phyloP scores from a whole-genome alignment of 2,888 invertebrate genomes.

The Agelastica alni region DNA sequence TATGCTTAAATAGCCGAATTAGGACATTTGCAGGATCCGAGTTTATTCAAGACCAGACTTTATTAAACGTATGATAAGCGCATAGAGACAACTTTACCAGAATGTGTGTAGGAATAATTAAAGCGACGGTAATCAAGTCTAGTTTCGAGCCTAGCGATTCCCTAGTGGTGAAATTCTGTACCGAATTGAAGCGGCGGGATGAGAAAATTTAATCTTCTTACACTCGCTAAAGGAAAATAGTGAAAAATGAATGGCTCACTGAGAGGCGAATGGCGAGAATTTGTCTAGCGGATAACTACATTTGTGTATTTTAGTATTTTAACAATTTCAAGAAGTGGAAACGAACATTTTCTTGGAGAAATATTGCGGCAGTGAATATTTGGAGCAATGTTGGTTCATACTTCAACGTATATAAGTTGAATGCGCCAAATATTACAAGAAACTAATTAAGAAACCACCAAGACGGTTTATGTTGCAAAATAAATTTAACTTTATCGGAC shows the following conservation, averaged over 20 bases:
- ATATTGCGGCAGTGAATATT: background rate
- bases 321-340: constrained; percentile 1
- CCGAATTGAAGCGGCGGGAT: background rate
- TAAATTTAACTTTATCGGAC: no score
- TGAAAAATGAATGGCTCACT: constrained; percentile 4
- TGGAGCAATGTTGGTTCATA: background rate
- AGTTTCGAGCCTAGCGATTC: constrained; percentile 7
- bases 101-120: constrained; percentile 26
- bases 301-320: constrained; percentile 3
- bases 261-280: background rate
- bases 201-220: constrained; percentile 9
- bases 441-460: no score
- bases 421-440: no score
- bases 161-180: background rate
- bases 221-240: background rate
- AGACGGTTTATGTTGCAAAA: no score
- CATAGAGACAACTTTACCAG: constrained; percentile 23
- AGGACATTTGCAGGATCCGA: constrained; percentile 24
- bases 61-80: constrained; percentile 26
- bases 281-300: constrained; percentile 1
- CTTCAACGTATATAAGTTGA: no score
- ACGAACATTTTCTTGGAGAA: background rate
- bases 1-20: constrained; percentile 15
- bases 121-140: constrained; percentile 6
- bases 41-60: constrained; percentile 28